Base-by-base conservation (phyloP, 2,797 vertebrate species). In the Notoglanidium macrostoma region DNA sequence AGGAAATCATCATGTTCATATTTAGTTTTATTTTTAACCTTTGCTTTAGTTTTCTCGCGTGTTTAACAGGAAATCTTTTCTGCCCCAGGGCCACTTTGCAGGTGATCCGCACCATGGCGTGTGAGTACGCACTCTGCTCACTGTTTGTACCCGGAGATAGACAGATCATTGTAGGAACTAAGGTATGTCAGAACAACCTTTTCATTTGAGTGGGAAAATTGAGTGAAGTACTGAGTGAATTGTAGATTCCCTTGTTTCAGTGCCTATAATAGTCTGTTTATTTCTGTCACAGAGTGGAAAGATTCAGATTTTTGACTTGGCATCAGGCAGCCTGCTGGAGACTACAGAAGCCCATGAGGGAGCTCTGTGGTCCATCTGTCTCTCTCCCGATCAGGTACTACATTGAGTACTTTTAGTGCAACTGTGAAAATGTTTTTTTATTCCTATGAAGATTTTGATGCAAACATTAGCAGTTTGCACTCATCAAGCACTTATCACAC, bases 141-240 rank as follows among this genome's bases (percentile, higher is more conserved):
- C 93, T 98, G 65, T 99, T 99, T 5, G 97, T 99, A 10, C 98
- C 98, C 0, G 98, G 98, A 87, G 98, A 99, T 91, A 92, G 98
- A 77, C 98, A 99, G 93, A 96, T 99, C 91, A 95, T 98, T 79
- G 10, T 99, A 78, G 98, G 98, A 86, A 97, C 97, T 0, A 99
- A 99, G 97, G 98, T 99, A 93, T 86, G 1, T 63, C 46, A 80
- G 40, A 5, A 0, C 79, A 54, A 9, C 32, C 2, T 72, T 85
- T 40, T 51, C 32, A 44, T 68, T 55, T 44, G 8, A 26, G 12
- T 23, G 21, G 9, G 17, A 21, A 29, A 55, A 26, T 10, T 19
- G 46, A 55, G 49, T 67, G 29, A 35, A 21, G 29, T 57, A 19
- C 40, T 40, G 10, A 49, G 49, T 7, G 23, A 15, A 10, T 49